Percentiles rank a stretch among this genome's conserved stretches.
Conservation (phyloP, 2,888 invertebrate genomes). For the Cephus pygmeus region DNA sequence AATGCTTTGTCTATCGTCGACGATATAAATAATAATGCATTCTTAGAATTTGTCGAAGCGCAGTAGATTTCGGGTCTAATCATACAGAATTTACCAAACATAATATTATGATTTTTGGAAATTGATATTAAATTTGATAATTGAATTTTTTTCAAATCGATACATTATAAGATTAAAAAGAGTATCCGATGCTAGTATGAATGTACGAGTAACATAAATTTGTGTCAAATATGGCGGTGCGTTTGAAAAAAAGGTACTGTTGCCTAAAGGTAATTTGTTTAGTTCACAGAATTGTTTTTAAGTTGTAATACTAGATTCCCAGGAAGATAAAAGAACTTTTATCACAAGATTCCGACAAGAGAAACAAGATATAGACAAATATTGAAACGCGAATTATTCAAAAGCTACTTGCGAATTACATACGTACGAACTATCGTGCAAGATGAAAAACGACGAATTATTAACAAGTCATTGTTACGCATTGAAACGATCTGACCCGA, state of each 20-base stretch:
- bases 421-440: neutral
- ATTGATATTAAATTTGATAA: neutral
- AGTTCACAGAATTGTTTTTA: neutral
- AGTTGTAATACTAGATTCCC: neutral
- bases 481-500: neutral
- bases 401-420: neutral
- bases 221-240: neutral
- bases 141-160: neutral
- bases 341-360: neutral
- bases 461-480: neutral
- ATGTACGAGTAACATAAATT: neutral
- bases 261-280: neutral
- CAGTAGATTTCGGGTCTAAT: neutral
- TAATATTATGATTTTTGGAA: neutral
- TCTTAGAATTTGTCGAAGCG: neutral
- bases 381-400: neutral
- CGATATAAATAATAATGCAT: neutral
- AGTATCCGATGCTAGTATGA: neutral
- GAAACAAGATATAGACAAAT: neutral
- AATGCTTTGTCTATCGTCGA: neutral
- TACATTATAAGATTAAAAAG: neutral
- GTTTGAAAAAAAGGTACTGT: neutral
- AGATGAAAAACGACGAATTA: neutral
- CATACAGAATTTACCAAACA: neutral
- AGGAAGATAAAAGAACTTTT: neutral